Evolutionary conservation across 2,113 vertebrate species (phyloP), one percentile per base, ranked within the genome.

Genomic region (Argyrosomus japonicus): DNA sequence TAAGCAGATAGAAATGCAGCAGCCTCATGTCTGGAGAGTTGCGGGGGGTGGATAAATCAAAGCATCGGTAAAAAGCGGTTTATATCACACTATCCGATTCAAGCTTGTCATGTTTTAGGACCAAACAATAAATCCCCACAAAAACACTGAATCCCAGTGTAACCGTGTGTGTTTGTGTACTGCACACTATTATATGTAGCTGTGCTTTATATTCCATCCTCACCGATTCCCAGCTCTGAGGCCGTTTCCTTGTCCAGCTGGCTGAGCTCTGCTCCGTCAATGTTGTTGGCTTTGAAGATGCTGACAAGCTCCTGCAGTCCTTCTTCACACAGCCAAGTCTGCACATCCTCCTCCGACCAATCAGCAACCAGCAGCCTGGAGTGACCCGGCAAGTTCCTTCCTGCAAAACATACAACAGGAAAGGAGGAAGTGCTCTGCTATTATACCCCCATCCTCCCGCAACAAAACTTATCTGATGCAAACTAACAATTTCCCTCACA

Each of bases 331-430:
- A 98, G 95, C 97, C 97, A 98, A 1, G 64, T 27, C 50, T 94
- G 95, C 87, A 98, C 97, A 2, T 97, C 96, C 0, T 96, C 96
- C 89, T 97, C 96, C n/a, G 96, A 96, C 97, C 98, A 99, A 79
- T 96, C 93, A 76, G 96, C 92, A 58, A 93, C 67, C 92, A 95
- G 89, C 40, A 79, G 83, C 75, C 92, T 87, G 40, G 79, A 81
- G 32, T 93, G 91, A 77, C 90, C 87, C 7, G 25, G 51, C 29
- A 47, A 19, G 68, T 82, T 81, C 84, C 79, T 91, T 94, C 85
- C 96, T 96, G 79, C 87, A 77, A 89, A 92, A 76, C 74, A 81
- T 57, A 91, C 48, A 88, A 91, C 82, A 94, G 62, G 85, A 90
- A 85, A 69, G 47, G 61, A 94, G 61, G 84, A 91, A 88, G 83